These are phyloP conservation scores for Adoxophyes honmai DNA, from an alignment of 1,140 invertebrate genomes.

Conservation along the genomic window DNA sequence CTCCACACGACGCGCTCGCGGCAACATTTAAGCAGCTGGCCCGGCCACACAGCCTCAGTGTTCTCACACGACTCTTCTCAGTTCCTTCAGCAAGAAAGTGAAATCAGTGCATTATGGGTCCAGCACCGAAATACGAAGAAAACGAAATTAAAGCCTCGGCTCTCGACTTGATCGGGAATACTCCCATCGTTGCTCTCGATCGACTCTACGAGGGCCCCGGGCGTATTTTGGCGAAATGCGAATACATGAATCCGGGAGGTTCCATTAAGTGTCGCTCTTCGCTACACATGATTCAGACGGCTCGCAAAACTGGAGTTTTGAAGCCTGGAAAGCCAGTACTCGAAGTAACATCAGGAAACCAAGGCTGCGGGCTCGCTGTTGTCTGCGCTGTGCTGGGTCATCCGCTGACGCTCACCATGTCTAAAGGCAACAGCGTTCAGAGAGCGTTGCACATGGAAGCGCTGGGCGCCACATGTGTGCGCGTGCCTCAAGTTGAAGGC, in stretches of 20 bases:
- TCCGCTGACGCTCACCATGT: slow-evolving; percentile 60
- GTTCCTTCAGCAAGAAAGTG: background rate
- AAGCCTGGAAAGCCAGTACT: slow-evolving; percentile 51
- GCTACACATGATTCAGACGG: slow-evolving; percentile 53
- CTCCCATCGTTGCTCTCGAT: slow-evolving; percentile 60
- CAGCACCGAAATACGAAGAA: background rate
- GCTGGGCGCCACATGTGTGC: slow-evolving; percentile 56
- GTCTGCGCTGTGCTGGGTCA: slow-evolving; percentile 62
- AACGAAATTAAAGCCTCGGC: slow-evolving; percentile 62
- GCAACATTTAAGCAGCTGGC: background rate
- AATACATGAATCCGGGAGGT: slow-evolving; percentile 67
- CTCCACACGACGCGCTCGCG: background rate
- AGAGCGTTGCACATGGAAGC: slow-evolving; percentile 67
- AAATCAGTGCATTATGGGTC: background rate
- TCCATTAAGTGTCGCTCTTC: slow-evolving; percentile 66
- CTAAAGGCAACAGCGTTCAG: slow-evolving; percentile 61
- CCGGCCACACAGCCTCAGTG: background rate
- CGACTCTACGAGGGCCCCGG: slow-evolving; percentile 56
- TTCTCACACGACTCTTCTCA: background rate
- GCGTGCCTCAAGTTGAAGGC: slow-evolving; percentile 63
- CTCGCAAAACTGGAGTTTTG: slow-evolving; percentile 41
- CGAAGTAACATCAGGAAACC: slow-evolving; percentile 66
- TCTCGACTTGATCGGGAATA: slow-evolving; percentile 62
- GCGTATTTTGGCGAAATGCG: slow-evolving; percentile 61
- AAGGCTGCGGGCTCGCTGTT: slow-evolving; percentile 62